Evolutionary conservation across 2,888 invertebrate species (phyloP).

Genomic region (Brachylomia viminalis): DNA sequence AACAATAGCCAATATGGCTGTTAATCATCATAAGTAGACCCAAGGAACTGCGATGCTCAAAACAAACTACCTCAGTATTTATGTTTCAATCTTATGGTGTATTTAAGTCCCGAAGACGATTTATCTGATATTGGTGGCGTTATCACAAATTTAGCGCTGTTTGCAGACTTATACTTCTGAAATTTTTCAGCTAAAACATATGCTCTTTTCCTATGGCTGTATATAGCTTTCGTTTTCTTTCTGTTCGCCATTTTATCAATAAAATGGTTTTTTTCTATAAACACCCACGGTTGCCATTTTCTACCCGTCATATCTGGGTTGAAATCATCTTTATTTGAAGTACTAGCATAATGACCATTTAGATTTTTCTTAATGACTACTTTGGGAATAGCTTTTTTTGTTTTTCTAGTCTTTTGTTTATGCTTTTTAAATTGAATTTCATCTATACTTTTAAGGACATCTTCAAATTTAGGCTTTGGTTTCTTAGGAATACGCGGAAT

Average conservation of each 20-base stretch:
- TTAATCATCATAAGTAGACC: slow-evolving; percentile 58
- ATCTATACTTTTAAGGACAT: slow-evolving; percentile 89
- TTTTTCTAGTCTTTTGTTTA: slow-evolving; percentile 83
- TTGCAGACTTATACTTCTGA: slow-evolving; percentile 84
- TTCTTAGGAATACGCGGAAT: slow-evolving; percentile 79
- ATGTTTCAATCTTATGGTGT: slow-evolving; percentile 86
- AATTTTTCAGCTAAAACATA: slow-evolving; percentile 85
- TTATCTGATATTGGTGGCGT: slow-evolving; percentile 80
- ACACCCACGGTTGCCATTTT: slow-evolving; percentile 90
- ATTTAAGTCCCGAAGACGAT: slow-evolving; percentile 82
- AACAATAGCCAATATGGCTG: slow-evolving; percentile 66
- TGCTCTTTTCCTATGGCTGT: slow-evolving; percentile 82
- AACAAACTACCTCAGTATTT: slow-evolving; percentile 76
- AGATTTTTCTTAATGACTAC: slow-evolving; percentile 88
- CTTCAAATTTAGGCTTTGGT: slow-evolving; percentile 88
- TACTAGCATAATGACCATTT: slow-evolving; percentile 88
- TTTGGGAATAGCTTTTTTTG: slow-evolving; percentile 84
- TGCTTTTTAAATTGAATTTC: slow-evolving; percentile 86
- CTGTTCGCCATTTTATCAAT: slow-evolving; percentile 87
- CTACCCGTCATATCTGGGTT: slow-evolving; percentile 88
- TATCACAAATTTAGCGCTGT: slow-evolving; percentile 84
- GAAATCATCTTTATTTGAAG: slow-evolving; percentile 75
- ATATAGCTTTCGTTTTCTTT: slow-evolving; percentile 84
- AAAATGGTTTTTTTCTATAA: slow-evolving; percentile 84
- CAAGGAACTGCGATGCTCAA: slow-evolving; percentile 63